phyloP scores from a whole-genome alignment of 2,113 vertebrate genomes.

The Rhinogobius similis region DNA sequence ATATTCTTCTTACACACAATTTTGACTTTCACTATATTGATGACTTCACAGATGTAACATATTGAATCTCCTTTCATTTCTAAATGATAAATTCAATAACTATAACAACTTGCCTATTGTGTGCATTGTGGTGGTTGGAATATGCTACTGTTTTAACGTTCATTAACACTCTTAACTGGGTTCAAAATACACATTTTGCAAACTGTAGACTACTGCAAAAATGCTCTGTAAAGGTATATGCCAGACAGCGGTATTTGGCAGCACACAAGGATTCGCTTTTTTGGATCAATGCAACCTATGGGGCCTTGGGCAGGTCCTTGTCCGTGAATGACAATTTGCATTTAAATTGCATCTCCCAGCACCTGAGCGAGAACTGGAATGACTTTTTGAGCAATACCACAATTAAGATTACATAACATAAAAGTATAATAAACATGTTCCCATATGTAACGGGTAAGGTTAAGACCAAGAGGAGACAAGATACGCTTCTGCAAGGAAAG shows the following conservation, averaged over 20 bases:
- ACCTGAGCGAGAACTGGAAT: conserved; percentile 44
- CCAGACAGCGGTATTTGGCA: conserved; percentile 28
- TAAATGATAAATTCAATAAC: background rate
- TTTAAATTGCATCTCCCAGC: conserved; percentile 72
- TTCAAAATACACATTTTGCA: background rate
- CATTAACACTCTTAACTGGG: background rate
- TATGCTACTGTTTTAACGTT: background rate
- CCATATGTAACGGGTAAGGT: background rate
- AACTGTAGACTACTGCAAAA: background rate
- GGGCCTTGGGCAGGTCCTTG: conserved; percentile 53
- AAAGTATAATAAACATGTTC: background rate
- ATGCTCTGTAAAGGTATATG: conserved; percentile 23
- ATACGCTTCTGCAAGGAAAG: background rate
- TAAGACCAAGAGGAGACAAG: background rate
- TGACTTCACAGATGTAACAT: background rate
- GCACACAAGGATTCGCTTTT: conserved; percentile 26
- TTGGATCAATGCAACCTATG: conserved; percentile 51
- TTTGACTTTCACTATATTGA: background rate
- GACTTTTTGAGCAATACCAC: conserved; percentile 31
- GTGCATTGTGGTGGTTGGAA: too few relatives aligned
- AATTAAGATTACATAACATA: conserved; percentile 25
- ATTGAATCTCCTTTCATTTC: background rate
- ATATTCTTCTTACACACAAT: background rate
- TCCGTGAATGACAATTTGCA: conserved; percentile 69
- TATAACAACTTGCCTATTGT: too few relatives aligned